Conservation (phyloP, 1,140 invertebrate genomes). For the Hylaeus anthracinus region DNA sequence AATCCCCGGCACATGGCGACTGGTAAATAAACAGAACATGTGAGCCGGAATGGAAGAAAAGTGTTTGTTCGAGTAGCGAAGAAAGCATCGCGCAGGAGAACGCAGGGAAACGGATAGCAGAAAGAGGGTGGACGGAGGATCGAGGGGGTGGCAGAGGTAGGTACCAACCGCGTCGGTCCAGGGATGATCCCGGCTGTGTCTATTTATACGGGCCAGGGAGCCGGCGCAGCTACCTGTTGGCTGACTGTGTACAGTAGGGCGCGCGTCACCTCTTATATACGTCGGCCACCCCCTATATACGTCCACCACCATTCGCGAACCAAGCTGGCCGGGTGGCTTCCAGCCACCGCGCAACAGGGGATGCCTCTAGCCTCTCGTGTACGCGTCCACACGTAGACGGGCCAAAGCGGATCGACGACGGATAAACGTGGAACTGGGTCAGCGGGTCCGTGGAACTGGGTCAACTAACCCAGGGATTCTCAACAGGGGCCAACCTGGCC, state of each 20-base stretch:
- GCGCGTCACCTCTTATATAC: constrained; percentile 18
- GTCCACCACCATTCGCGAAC: neutral
- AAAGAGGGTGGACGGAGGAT: neutral
- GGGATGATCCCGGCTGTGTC: constrained; percentile 76
- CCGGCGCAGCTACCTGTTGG: constrained; percentile 76
- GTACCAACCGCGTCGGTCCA: constrained; percentile 65
- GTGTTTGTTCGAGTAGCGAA: neutral
- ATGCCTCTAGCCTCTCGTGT: constrained; percentile 21
- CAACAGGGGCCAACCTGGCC: constrained; percentile 35
- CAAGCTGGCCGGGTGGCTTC: constrained; percentile 6
- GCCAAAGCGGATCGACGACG: constrained; percentile 29
- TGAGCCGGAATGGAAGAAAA: too few relatives aligned
- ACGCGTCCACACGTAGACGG: constrained; percentile 38
- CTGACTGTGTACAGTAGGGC: constrained; percentile 44
- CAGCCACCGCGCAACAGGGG: constrained; percentile 22
- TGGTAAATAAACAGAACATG: too few relatives aligned
- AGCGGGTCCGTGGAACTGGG: constrained; percentile 60
- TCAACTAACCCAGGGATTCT: constrained; percentile 54
- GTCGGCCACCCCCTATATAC: neutral
- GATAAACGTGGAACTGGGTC: constrained; percentile 47
- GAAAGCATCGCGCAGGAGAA: constrained; percentile 4
- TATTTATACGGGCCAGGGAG: constrained; percentile 74
- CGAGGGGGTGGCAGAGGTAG: neutral
- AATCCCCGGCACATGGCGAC: too few relatives aligned
- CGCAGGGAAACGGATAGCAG: constrained; percentile 17